phyloP scores from a whole-genome alignment of 2,797 vertebrate species.

The Urophycis tenuis region DNA sequence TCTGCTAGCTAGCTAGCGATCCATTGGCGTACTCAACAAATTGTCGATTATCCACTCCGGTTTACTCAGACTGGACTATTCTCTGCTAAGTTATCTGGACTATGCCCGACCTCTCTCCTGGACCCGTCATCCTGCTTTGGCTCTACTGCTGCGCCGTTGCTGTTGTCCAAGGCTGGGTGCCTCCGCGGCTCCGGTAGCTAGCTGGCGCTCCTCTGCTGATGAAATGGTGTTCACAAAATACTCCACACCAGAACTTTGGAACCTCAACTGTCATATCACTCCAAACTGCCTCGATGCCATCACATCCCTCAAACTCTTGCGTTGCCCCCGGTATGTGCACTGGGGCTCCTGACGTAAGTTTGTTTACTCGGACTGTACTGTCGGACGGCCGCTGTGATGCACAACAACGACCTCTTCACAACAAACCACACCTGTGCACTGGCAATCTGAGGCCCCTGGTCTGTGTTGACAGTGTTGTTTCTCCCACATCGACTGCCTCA shows the following conservation, averaged over 20 bases:
- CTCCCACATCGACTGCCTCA: too few relatives aligned
- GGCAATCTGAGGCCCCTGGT: slow-evolving; percentile 6
- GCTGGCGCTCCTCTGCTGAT: background rate
- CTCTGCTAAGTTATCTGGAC: too few relatives aligned
- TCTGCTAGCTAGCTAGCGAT: too few relatives aligned
- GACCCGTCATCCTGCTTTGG: too few relatives aligned
- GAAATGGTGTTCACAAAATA: background rate
- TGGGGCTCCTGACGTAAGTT: background rate
- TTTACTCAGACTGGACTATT: too few relatives aligned
- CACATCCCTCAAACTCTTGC: background rate
- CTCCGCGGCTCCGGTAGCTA: background rate
- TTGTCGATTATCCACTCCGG: too few relatives aligned
- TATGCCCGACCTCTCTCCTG: too few relatives aligned
- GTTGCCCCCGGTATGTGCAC: background rate
- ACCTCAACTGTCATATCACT: background rate
- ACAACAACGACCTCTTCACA: background rate
- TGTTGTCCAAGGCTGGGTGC: background rate
- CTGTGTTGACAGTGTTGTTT: background rate
- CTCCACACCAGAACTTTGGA: background rate
- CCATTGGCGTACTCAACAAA: too few relatives aligned
- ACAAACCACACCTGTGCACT: background rate
- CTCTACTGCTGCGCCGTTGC: too few relatives aligned
- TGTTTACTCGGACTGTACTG: background rate
- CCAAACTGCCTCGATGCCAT: background rate
- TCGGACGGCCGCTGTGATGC: background rate